Conservation (phyloP, 2,113 vertebrate species). For the Grammomys surdaster region DNA sequence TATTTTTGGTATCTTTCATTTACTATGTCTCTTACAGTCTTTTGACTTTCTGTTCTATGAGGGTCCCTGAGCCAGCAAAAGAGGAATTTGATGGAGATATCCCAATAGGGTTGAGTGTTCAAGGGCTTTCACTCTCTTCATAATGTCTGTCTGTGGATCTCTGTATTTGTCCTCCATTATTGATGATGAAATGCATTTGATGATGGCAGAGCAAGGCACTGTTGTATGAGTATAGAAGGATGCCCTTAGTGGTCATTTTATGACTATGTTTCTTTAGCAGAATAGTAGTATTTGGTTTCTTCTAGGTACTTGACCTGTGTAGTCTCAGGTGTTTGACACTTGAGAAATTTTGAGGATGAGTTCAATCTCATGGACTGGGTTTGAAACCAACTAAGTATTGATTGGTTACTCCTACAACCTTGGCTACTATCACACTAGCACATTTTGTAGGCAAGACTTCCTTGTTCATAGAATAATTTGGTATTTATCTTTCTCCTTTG, state of each 20-base stretch:
- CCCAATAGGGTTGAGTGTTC: neutral
- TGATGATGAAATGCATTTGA: neutral
- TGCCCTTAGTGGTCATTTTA: neutral
- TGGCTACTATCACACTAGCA: neutral
- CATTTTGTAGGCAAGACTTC: neutral
- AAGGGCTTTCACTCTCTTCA: neutral
- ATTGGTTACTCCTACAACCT: neutral
- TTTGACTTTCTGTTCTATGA: neutral
- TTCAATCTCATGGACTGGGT: neutral
- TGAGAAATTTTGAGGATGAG: neutral
- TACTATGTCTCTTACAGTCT: neutral
- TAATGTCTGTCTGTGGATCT: neutral
- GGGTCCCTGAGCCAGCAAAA: neutral
- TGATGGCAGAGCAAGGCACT: neutral
- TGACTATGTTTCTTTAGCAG: neutral
- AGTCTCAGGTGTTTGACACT: neutral
- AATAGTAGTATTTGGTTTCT: neutral
- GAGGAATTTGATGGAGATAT: neutral
- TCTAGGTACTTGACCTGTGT: neutral
- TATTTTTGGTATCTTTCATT: neutral
- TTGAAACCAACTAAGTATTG: neutral
- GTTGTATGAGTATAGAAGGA: neutral
- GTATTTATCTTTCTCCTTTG: neutral
- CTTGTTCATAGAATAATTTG: neutral
- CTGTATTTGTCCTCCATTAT: neutral